Evolutionary conservation across 2,113 vertebrate genomes (phyloP).

Genomic region (Tyrannus savana): DNA sequence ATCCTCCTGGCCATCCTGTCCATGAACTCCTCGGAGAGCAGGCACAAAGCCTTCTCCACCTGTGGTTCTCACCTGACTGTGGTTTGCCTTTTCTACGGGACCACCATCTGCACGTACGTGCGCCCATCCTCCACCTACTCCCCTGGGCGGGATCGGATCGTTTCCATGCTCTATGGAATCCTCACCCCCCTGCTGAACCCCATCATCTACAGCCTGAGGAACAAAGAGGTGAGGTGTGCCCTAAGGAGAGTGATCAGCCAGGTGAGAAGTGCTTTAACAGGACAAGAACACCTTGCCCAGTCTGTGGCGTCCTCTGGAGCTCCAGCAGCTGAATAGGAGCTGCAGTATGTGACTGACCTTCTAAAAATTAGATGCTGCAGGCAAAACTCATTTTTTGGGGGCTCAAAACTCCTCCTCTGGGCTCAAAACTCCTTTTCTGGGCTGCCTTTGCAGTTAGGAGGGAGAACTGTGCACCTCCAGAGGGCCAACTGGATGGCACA

Average conservation of each 20-base stretch:
- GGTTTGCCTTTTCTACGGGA: slow-evolving; percentile 62
- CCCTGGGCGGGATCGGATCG: neutral
- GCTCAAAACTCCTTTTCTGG: neutral
- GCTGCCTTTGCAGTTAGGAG: neutral
- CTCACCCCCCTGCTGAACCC: slow-evolving; percentile 65
- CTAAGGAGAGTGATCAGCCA: neutral
- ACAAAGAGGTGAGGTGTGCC: slow-evolving; percentile 51
- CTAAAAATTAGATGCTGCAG: neutral
- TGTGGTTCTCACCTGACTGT: slow-evolving; percentile 55
- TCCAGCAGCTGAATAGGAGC: neutral
- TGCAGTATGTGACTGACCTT: neutral
- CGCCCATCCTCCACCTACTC: slow-evolving; percentile 33
- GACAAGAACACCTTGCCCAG: neutral
- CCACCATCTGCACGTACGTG: slow-evolving; percentile 48
- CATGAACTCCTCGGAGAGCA: neutral
- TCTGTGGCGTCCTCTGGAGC: neutral
- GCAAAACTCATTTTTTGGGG: neutral
- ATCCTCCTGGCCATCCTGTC: slow-evolving; percentile 39
- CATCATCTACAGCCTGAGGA: slow-evolving; percentile 64
- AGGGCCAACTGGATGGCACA: neutral
- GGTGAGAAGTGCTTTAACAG: neutral
- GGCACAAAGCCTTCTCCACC: slow-evolving; percentile 60
- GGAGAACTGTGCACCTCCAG: neutral
- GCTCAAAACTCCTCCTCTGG: neutral
- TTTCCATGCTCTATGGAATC: slow-evolving; percentile 60